Evolutionary conservation across 2,888 invertebrate species (phyloP), one percentile per base, ranked within the genome.

Genomic region (Oscheius sp.): DNA sequence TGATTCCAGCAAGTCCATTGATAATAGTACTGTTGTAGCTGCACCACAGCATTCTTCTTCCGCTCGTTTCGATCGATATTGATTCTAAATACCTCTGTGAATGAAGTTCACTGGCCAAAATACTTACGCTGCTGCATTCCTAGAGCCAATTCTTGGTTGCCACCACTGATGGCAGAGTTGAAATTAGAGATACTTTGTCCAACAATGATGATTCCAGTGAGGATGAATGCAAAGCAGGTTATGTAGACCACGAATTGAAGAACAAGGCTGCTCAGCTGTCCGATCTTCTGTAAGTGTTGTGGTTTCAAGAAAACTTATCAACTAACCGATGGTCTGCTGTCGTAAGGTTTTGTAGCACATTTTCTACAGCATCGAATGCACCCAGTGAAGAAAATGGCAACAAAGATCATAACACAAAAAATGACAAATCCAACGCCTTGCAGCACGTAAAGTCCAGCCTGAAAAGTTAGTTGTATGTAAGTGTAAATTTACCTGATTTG

Each of bases 341-440:
- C 4, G 42, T 42, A 42, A 7, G 42, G 7, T 29, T 32, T 63
- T 2, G 21, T 5, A 3, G 29, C 47, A 21, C 63, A 48, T 21
- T 48, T 47, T 47, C 48, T 47, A 29, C 63, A 63, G 32, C 50
- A 63, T 11, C 63, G 42, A 21, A 63, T 11, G 32, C 63, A 63
- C 7, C 63, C 47, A 2, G 63, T 63, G 33, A 63, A 63, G 50
- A 63, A 63, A 11, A 63, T 48, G 63, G 63, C 63, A 48, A 63
- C 48, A 21, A n/a, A 5, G 4, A 63, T n/a, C 21, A 63, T 63
- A 48, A 48, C 63, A 47, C 42, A 5, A 48, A 42, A 63, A 21
- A 63, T 47, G 11, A 63, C 63, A 48, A 13, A 13, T 21, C 63
- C 63, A 2, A 48, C 21, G 1, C 63, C 63, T 47, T 47, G 47